Percentiles rank a stretch among this genome's conserved stretches.
Conservation (phyloP, 2,797 vertebrate species). For the Hemibagrus guttatus region DNA sequence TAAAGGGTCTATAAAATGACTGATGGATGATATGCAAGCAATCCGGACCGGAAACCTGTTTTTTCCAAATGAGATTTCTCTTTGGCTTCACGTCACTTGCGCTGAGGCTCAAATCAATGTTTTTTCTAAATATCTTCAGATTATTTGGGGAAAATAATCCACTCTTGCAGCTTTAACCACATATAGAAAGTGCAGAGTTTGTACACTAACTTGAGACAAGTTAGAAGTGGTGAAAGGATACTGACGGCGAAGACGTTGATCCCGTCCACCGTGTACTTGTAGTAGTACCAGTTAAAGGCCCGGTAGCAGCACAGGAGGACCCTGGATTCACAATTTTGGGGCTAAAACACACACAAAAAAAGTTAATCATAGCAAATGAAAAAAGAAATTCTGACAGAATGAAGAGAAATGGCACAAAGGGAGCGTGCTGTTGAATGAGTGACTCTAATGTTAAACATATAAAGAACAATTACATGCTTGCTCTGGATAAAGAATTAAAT, state of each 20-base stretch:
- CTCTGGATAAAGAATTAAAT: background rate
- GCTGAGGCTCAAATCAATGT: background rate
- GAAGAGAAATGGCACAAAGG: background rate
- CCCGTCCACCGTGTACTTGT: slow-evolving; percentile 81
- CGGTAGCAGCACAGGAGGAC: slow-evolving; percentile 78
- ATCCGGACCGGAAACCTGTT: too few species aligned
- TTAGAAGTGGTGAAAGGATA: slow-evolving; percentile 72
- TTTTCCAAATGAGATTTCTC: too few species aligned
- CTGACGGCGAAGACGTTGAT: slow-evolving; percentile 83
- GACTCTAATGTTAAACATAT: too few species aligned
- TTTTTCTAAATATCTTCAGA: background rate
- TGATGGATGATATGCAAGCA: too few species aligned
- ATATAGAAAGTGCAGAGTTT: background rate
- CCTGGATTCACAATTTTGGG: slow-evolving; percentile 61
- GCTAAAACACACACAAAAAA: slow-evolving; percentile 59
- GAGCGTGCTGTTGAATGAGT: too few species aligned
- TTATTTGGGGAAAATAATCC: background rate
- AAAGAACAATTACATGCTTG: background rate
- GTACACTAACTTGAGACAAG: background rate
- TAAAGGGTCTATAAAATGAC: too few species aligned
- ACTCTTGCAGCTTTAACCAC: background rate
- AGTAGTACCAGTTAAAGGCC: slow-evolving; percentile 82
- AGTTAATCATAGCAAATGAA: background rate
- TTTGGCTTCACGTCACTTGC: background rate
- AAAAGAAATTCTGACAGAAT: background rate